phyloP scores from a whole-genome alignment of 2,797 vertebrate species.

The Chaunax sp. region DNA sequence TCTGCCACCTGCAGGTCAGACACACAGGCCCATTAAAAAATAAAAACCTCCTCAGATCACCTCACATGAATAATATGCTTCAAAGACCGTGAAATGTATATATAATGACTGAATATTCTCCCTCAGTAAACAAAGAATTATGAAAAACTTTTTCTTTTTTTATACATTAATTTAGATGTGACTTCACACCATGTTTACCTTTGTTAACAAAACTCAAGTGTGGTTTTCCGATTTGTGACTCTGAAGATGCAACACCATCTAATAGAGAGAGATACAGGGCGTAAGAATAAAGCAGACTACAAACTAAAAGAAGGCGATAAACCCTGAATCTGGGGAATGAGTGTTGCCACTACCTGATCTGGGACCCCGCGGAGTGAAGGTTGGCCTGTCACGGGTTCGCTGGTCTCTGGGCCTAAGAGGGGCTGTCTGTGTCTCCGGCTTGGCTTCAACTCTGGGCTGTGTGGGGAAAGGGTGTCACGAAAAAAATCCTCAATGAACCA shows the following conservation, averaged over 20 bases:
- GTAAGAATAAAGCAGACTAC: constrained; percentile 10
- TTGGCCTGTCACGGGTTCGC: constrained; percentile 90
- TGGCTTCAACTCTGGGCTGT: constrained; percentile 90
- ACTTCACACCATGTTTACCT: constrained; percentile 67
- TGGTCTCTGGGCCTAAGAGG: constrained; percentile 91
- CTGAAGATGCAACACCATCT: constrained; percentile 80
- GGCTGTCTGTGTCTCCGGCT: constrained; percentile 88
- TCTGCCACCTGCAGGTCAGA: constrained; percentile 82
- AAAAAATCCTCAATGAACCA: constrained; percentile 13
- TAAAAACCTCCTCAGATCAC: background rate
- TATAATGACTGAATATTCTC: background rate
- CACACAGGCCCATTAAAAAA: background rate
- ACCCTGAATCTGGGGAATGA: background rate
- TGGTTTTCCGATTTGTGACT: constrained; percentile 83
- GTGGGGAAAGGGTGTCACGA: background rate
- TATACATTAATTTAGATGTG: background rate
- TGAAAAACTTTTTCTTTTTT: too few species aligned
- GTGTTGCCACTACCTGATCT: constrained; percentile 85
- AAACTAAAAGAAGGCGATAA: background rate
- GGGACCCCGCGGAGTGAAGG: constrained; percentile 89
- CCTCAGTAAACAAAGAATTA: background rate
- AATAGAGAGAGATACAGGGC: constrained; percentile 29
- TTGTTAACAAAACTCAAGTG: constrained; percentile 85
- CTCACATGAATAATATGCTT: background rate
- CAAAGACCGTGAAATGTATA: background rate